These are phyloP conservation scores for Tringa solitaria DNA, from an alignment of 2,113 vertebrate species.

Conservation along the genomic window DNA sequence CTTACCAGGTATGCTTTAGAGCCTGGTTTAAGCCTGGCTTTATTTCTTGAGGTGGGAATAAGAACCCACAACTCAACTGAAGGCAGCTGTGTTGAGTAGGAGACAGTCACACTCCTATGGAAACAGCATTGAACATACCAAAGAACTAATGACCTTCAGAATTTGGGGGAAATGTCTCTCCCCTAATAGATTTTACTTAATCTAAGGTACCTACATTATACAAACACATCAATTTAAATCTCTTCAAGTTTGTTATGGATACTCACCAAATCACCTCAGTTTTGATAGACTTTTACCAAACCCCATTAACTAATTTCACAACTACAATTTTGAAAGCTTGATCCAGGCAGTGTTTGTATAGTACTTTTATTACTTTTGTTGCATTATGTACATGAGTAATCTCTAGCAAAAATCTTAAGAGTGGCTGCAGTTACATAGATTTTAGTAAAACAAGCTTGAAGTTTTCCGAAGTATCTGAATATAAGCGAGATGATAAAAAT, in stretches of 20 bases:
- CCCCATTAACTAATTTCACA: background rate
- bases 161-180: background rate
- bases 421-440: background rate
- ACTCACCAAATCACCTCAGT: background rate
- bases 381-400: background rate
- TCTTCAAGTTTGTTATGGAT: background rate
- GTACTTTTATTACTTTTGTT: background rate
- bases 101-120: background rate
- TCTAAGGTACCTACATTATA: background rate
- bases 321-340: background rate
- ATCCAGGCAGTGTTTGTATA: background rate
- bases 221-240: fast-evolving
- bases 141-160: background rate
- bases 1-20: background rate
- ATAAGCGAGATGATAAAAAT: background rate
- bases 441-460: background rate
- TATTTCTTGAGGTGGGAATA: background rate
- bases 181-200: background rate
- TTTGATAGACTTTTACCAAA: background rate
- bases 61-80: background rate
- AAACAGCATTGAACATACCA: background rate
- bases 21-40: background rate
- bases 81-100: background rate
- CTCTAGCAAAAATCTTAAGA: background rate
- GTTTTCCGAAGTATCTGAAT: background rate